Conservation (phyloP, 2,113 vertebrate species). For the Hemibates koningsi region DNA sequence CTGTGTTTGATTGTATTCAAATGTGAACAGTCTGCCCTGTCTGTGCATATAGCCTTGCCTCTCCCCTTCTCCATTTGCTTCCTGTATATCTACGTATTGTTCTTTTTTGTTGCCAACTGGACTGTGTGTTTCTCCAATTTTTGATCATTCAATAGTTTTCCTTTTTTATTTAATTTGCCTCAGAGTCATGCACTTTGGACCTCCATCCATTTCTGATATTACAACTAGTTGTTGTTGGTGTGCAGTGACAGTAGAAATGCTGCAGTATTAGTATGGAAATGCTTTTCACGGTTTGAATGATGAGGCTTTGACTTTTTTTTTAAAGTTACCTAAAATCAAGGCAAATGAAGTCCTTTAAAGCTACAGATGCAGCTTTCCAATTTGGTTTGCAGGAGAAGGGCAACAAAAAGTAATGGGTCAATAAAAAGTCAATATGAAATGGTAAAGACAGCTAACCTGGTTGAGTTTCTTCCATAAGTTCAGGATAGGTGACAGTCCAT, state of each 20-base stretch:
- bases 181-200: neutral
- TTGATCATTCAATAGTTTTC: neutral
- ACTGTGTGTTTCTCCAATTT: neutral
- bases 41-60: neutral
- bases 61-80: neutral
- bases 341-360: neutral
- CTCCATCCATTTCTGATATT: neutral
- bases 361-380: neutral
- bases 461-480: slow-evolving; percentile 97
- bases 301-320: neutral
- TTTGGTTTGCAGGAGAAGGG: neutral
- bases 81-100: neutral
- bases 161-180: neutral
- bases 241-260: neutral
- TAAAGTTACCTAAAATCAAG: neutral
- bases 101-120: neutral
- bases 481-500: slow-evolving; percentile 89
- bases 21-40: neutral
- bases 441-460: slow-evolving; percentile 74
- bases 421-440: neutral
- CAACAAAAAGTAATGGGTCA: neutral
- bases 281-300: neutral
- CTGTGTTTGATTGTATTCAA: neutral
- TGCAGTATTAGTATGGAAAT: neutral
- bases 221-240: neutral